Conservation (phyloP, 2,113 vertebrate species). For the Gymnarchus niloticus region DNA sequence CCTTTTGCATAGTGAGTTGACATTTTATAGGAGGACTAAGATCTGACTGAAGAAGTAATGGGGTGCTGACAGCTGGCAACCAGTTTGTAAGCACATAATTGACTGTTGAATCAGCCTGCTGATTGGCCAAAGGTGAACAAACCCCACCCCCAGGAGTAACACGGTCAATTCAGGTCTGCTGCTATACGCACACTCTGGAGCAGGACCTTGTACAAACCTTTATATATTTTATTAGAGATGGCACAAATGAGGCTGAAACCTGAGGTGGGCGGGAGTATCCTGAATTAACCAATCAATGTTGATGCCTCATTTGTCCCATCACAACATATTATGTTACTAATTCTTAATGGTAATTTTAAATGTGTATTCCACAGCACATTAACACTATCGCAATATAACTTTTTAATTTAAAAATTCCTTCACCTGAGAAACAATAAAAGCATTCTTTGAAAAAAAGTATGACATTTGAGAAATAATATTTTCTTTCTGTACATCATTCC, state of each 20-base stretch:
- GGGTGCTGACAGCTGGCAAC: too few species aligned
- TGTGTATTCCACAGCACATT: not conserved
- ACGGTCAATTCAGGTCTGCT: not conserved
- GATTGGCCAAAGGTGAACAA: not conserved
- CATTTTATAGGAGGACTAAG: too few species aligned
- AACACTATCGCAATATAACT: not conserved
- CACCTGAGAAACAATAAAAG: constrained; percentile 27
- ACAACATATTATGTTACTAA: too few species aligned
- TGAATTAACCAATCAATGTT: too few species aligned
- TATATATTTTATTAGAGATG: too few species aligned
- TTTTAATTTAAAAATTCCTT: constrained; percentile 23
- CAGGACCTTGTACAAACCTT: not conserved
- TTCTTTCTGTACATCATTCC: not conserved
- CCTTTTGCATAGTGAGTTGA: too few species aligned
- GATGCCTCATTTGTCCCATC: too few species aligned
- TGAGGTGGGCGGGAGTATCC: too few species aligned
- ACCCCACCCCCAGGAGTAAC: not conserved
- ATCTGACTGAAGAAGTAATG: too few species aligned
- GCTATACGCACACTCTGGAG: not conserved
- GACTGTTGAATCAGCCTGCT: not conserved
- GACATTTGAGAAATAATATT: not conserved
- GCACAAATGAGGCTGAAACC: too few species aligned
- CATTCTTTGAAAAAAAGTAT: not conserved
- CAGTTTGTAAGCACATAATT: too few species aligned
- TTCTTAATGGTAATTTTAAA: not conserved